Evolutionary conservation across 1,140 invertebrate species (phyloP), one percentile per base, ranked within the genome.

Genomic region (Cotesia vestalis): DNA sequence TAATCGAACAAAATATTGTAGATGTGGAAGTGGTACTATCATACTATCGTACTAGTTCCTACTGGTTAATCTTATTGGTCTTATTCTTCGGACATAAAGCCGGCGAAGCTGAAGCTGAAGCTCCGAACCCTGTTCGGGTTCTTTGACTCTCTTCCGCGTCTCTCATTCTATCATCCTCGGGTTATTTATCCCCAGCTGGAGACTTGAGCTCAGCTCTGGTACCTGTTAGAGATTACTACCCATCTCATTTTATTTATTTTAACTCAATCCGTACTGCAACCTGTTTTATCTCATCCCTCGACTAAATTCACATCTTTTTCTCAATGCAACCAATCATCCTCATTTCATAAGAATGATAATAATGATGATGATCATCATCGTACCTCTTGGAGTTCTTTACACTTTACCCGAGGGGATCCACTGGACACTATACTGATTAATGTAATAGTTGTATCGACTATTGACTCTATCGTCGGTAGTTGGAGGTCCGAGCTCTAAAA

Each of bases 1-100:
- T 83, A 85, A 86, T 85, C 83, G 80, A 83, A 79, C 79, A 84
- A 85, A 85, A 84, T 84, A 84, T 86, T 84, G 80, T 81, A 79
- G 83, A 80, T 83, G 80, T 77, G 78, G 82, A 80, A 80, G 61
- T 38, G 51, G 78, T 78, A 27, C 27, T 27, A 27, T 27, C 27
- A 27, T 27, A 27, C 17, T 17, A 17, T 66, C 78, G 80, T 79
- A 78, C 75, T 78, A 69, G 69, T 76, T 71, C 55, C 52, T 55
- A 52, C 60, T 60, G 57, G 35, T 17, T 57, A 66, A 36, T 68
- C 36, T 20, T 35, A 40, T 64, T 51, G 11, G 36, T 36, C 57
- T 53, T 12, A 55, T 52, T 36, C 69, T 55, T 34, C 62, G 72
- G 6, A 46, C 40, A 46, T 46, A 46, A 46, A 46, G 38, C 38